A percentile compares a stretch with the other conserved stretches of the same genome.
Evolutionary conservation across 2,888 invertebrate species (phyloP).

Genomic region (Cheiracanthium punctorium): DNA sequence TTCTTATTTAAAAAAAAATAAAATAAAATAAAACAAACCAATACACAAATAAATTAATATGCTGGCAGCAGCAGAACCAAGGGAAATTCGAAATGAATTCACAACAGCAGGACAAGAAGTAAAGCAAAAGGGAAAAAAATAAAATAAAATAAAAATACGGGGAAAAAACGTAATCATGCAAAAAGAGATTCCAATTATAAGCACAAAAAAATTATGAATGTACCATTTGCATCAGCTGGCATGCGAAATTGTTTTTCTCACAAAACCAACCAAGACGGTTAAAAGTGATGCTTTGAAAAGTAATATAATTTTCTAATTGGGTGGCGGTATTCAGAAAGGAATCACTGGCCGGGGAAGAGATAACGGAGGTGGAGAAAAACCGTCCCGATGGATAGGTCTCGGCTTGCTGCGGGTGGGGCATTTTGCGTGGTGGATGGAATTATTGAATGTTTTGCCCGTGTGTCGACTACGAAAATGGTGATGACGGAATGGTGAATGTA

Average conservation of each 20-base stretch:
- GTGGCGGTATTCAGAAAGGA: slow-evolving; percentile 34
- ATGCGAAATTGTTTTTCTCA: slow-evolving; percentile 17
- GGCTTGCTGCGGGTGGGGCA: no score
- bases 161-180: neutral
- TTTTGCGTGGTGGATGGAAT: no score
- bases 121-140: neutral
- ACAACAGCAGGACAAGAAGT: slow-evolving; percentile 1
- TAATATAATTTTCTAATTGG: slow-evolving; percentile 56
- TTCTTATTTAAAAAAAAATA: no score
- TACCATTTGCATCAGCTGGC: slow-evolving; percentile 9
- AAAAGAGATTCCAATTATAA: slow-evolving; percentile 7
- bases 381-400: no score
- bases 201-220: slow-evolving; percentile 6
- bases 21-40: neutral
- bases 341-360: neutral
- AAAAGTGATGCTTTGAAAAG: slow-evolving; percentile 2
- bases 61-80: neutral
- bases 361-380: no score
- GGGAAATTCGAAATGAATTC: slow-evolving; percentile 8
- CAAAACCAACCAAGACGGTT: slow-evolving; percentile 6
- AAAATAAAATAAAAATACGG: neutral
- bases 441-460: no score
- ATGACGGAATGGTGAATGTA: no score
- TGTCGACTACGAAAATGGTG: no score
- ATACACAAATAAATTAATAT: slow-evolving; percentile 17